Evolutionary conservation across 2,113 vertebrate genomes (phyloP), one percentile per base, ranked within the genome.

Genomic region (Agelaius tricolor): DNA sequence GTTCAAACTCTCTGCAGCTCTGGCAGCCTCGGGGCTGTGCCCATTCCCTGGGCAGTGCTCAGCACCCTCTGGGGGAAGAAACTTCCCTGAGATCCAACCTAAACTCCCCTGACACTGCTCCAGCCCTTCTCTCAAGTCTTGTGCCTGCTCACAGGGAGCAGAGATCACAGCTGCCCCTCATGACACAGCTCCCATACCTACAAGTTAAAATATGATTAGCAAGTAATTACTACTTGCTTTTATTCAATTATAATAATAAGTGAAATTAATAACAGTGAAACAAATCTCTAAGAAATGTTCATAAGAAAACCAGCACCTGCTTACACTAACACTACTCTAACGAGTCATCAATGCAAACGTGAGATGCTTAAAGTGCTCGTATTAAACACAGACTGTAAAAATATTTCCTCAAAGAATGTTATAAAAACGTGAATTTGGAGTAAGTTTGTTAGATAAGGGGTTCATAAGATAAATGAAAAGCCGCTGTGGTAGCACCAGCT

Each of bases 401-500:
- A 22, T 9, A 21, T 51, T 71, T 84, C 39, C 86, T 71, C 4
- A 37, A 47, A 65, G 41, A 59, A 22, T 2, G 17, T 8, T 67
- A 31, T 3, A 59, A 26, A 78, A 86, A 59, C 2, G 3, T 30
- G 73, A 41, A 10, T 54, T 57, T 55, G 63, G 33, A 59, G 28
- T 28, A n/a, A 49, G 10, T 0, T 0, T n/a, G 31, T 51, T 27
- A 65, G 41, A 9, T 2, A 11, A 58, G 46, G 8, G 8, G 2
- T 37, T 58, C 52, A 46, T 77, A 12, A 28, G 37, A 10, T 17
- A 51, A 87, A 84, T 44, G 11, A n/a, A 26, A 78, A 27, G 54
- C 11, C 23, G 11, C 35, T 63, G 15, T 7, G 23, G 84, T 51
- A 62, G 54, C 0, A 0, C 9, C 66, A 73, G 1, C 16, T 55